Evolutionary conservation across 2,797 vertebrate species (phyloP), one percentile per base, ranked within the genome.

Genomic region (Bradypodion ventrale): DNA sequence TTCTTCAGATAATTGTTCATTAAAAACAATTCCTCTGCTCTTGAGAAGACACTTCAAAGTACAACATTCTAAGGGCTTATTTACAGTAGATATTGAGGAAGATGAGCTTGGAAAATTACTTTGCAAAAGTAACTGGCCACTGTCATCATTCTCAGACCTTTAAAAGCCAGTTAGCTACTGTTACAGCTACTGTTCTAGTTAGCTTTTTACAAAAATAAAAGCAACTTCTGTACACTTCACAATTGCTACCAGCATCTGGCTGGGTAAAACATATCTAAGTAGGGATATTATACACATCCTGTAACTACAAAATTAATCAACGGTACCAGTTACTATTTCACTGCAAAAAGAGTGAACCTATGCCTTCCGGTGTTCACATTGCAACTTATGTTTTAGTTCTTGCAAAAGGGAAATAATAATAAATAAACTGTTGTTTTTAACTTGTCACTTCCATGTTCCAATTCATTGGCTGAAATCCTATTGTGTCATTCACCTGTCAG

Each of bases 11-110:
- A 69, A 37, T 60, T 44, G 59, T 52, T 65, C n/a, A 44, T 87
- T 44, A 83, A 15, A 63, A 84, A 21, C 40, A 52, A 65, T 85
- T 88, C 7, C 25, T 2, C 81, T 86, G 80, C 35, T 87, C 63
- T 77, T 6, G 87, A 59, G 13, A n/a, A 63, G 40, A 15, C 44
- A 78, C 35, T 0, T 0, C 25, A 37, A 88, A 29, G 35, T 35
- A 60, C 19, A 78, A 81, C 19, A 1, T 25, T 68, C 12, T 46
- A 25, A 32, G 32, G 27, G 1, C 21, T 75, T 56, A 7, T 65
- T 13, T 65, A n/a, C n/a, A n/a, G n/a, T n/a, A 49, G 13, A 32
- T 19, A 37, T 21, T 5, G 27, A 75, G 37, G 62, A 35, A 12
- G 3, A 15, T 78, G 49, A 52, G 16, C 49, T 52, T 56, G 52